Evolutionary conservation across 1,140 invertebrate species (phyloP).

Genomic region (Maniola jurtina): DNA sequence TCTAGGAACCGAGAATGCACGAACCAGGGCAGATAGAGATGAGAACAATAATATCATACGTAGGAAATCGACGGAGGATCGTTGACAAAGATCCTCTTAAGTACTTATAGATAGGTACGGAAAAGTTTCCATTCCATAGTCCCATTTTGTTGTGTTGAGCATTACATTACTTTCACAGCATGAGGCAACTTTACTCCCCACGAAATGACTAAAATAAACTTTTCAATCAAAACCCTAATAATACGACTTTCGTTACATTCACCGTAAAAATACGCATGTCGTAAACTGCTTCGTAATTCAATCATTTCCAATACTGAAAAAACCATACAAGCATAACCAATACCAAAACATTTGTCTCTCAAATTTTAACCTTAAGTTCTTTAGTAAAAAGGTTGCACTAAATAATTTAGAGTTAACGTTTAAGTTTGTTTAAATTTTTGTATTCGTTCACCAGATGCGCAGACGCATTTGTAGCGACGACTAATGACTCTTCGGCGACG

Average conservation of each 20-base stretch:
- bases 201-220: slow-evolving; percentile 20
- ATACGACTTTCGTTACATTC: slow-evolving; percentile 18
- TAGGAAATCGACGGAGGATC: no score
- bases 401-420: not conserved
- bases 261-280: slow-evolving; percentile 24
- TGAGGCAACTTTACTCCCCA: not conserved
- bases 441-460: slow-evolving; percentile 40
- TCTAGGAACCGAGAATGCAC: no score
- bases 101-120: no score
- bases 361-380: not conserved
- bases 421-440: slow-evolving; percentile 29
- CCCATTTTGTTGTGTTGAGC: no score
- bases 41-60: no score
- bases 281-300: slow-evolving; percentile 44
- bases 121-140: no score
- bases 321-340: not conserved
- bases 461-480: slow-evolving; percentile 47
- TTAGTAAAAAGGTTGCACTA: not conserved
- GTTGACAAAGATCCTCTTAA: no score
- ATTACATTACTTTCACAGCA: not conserved
- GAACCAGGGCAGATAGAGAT: no score
- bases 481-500: slow-evolving; percentile 71
- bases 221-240: slow-evolving; percentile 22
- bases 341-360: not conserved
- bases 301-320: slow-evolving; percentile 44